Conservation (phyloP, 2,797 vertebrate genomes). For the Artibeus lituratus region DNA sequence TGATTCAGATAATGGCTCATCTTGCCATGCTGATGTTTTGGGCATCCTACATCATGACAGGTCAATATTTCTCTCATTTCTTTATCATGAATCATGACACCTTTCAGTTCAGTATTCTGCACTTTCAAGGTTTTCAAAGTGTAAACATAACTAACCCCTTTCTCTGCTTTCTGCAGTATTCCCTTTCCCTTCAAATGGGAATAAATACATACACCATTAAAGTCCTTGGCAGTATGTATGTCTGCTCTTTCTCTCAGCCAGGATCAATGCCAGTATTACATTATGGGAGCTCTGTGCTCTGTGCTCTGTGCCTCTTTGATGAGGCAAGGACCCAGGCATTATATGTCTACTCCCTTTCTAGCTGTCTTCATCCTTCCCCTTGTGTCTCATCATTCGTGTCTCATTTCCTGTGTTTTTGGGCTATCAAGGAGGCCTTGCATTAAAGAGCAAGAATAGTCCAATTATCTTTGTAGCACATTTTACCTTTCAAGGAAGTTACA, state of each 20-base stretch:
- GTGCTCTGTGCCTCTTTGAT: no score
- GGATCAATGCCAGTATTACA: background rate
- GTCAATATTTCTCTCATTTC: background rate
- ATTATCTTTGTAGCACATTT: background rate
- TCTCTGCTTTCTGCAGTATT: background rate
- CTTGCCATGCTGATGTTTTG: background rate
- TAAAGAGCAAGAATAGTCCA: background rate
- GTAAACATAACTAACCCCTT: background rate
- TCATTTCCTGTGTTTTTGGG: background rate
- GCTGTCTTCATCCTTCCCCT: background rate
- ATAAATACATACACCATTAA: background rate
- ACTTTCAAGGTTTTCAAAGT: background rate
- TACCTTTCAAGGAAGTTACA: background rate
- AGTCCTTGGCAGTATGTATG: background rate
- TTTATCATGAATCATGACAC: background rate
- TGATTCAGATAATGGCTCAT: background rate
- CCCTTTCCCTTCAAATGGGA: background rate
- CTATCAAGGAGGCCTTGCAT: background rate
- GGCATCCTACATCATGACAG: background rate
- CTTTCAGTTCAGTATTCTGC: background rate
- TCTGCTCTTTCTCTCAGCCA: background rate
- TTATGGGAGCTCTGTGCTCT: no score
- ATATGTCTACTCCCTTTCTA: background rate
- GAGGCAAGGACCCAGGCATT: background rate
- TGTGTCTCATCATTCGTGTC: background rate